Percentiles rank a stretch among this genome's conserved stretches.
Evolutionary conservation across 2,113 vertebrate genomes (phyloP).

Genomic region (Pterophyllum scalare): DNA sequence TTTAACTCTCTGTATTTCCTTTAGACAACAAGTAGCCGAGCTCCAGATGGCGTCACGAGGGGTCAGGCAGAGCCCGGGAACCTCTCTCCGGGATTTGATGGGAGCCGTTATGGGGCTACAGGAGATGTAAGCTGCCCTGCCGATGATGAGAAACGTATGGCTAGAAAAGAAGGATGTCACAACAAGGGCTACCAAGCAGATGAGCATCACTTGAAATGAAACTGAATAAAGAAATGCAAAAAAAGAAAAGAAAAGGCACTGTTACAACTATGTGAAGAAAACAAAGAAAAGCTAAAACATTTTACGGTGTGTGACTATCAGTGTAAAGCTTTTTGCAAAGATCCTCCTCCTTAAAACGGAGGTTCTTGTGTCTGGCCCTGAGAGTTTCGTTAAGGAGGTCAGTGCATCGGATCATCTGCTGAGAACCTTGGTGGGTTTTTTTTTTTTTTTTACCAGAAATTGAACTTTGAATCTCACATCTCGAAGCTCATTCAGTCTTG

Average conservation of each 20-base stretch:
- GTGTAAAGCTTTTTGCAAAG: background rate
- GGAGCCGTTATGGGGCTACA: conserved; percentile 66
- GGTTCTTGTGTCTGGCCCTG: background rate
- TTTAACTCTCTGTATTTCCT: background rate
- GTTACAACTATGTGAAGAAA: background rate
- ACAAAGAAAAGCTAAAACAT: background rate
- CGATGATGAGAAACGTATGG: background rate
- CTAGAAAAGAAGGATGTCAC: conserved; percentile 20
- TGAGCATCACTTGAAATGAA: conserved; percentile 29
- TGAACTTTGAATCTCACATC: too few relatives aligned
- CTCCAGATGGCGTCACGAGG: background rate
- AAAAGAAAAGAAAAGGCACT: background rate
- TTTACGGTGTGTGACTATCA: background rate
- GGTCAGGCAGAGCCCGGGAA: conserved; percentile 46
- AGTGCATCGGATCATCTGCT: background rate
- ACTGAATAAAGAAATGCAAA: background rate
- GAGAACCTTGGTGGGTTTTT: background rate
- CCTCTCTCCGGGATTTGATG: conserved; percentile 18
- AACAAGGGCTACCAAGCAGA: conserved; percentile 58
- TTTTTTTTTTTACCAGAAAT: background rate
- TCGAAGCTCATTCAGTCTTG: background rate
- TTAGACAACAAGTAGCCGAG: background rate
- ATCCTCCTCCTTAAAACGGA: background rate
- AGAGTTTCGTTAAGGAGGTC: background rate
- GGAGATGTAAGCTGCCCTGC: background rate